A percentile compares a stretch with the other conserved stretches of the same genome.
Evolutionary conservation across 53 echinoderm and acorn worm genomes (phyloP).

Genomic region (Paracentrotus lividus): DNA sequence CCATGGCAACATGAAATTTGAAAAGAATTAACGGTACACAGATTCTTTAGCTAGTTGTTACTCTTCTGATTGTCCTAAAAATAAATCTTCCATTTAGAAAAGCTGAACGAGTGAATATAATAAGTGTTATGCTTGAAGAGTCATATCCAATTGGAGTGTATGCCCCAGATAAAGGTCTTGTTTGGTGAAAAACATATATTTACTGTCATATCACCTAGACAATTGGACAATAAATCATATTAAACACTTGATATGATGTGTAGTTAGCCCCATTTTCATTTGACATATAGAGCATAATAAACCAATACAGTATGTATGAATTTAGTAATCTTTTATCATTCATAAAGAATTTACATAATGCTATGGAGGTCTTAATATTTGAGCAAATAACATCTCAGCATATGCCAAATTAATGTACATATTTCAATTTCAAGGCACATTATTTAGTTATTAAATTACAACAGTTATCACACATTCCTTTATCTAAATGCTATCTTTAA

Average conservation of each 20-base stretch:
- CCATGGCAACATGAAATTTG: conserved; percentile 54
- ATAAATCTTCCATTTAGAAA: background rate
- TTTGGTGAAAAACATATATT: background rate
- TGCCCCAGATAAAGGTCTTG: background rate
- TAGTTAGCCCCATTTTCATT: background rate
- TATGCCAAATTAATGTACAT: no score
- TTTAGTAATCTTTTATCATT: no score
- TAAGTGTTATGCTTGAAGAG: conserved; percentile 4
- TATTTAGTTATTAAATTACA: background rate
- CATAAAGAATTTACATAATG: no score
- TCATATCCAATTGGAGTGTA: background rate
- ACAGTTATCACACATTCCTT: background rate
- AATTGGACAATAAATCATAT: background rate
- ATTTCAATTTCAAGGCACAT: background rate
- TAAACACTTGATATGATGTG: background rate
- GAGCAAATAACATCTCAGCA: no score
- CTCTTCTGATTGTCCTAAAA: conserved; percentile 6
- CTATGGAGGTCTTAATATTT: no score
- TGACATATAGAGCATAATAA: background rate
- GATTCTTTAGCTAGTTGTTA: conserved; percentile 31
- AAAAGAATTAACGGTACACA: conserved; percentile 15
- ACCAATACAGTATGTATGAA: background rate
- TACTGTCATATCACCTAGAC: background rate
- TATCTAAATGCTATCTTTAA: background rate
- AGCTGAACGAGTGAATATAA: background rate